Percentiles rank a stretch among this genome's conserved stretches.
These are phyloP conservation scores for Dasyurus viverrinus DNA, from an alignment of 2,113 vertebrate genomes.

Conservation along the genomic window DNA sequence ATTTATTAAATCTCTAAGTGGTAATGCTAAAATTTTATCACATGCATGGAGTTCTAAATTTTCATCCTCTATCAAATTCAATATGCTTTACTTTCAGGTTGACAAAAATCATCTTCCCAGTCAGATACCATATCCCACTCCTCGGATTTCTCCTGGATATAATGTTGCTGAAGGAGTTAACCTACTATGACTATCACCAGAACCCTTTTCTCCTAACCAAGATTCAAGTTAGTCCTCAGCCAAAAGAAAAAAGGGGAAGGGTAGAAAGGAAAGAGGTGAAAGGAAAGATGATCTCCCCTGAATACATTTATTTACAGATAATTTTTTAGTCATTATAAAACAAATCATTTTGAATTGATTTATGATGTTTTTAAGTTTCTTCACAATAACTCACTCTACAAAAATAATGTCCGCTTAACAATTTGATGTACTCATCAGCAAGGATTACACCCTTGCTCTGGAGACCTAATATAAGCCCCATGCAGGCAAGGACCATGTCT, in stretches of 20 bases:
- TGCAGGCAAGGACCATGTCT: neutral
- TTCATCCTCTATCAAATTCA: neutral
- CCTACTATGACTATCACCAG: neutral
- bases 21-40: constrained; percentile 15
- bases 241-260: neutral
- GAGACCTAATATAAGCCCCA: neutral
- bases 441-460: neutral
- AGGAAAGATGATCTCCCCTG: constrained; percentile 3
- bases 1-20: neutral
- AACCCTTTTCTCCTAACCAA: neutral
- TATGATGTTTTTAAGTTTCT: neutral
- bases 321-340: neutral
- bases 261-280: neutral
- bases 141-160: neutral
- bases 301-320: constrained; percentile 53
- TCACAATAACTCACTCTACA: constrained; percentile 11
- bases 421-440: neutral
- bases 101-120: neutral
- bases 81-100: neutral
- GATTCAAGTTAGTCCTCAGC: neutral
- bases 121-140: neutral
- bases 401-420: neutral
- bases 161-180: neutral
- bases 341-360: constrained; percentile 15
- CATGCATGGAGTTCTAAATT: neutral